phyloP scores from a whole-genome alignment of 2,888 invertebrate genomes.

The Synergus japonicus region DNA sequence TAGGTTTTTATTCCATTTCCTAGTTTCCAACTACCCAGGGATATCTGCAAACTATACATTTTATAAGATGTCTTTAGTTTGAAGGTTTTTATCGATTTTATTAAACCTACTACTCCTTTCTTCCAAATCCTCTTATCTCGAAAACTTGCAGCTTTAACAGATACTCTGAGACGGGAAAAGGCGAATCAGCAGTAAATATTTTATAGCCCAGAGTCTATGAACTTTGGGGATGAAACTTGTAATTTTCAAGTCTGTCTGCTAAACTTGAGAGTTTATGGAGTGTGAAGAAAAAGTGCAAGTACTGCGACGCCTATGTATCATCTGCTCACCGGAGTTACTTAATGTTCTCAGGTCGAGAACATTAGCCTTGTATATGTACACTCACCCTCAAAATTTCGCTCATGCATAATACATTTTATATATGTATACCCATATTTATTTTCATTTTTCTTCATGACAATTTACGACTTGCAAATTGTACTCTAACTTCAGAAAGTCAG shows the following conservation, averaged over 20 bases:
- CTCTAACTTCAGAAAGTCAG: not conserved
- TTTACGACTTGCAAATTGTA: not conserved
- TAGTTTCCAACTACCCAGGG: too few species aligned
- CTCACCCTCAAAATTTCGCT: slow-evolving; percentile 21
- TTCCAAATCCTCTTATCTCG: slow-evolving; percentile 22
- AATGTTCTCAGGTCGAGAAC: slow-evolving; percentile 9
- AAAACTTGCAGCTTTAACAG: not conserved
- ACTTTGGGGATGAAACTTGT: slow-evolving; percentile 10
- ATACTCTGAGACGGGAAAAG: not conserved
- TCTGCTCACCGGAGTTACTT: slow-evolving; percentile 29
- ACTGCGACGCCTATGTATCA: slow-evolving; percentile 25
- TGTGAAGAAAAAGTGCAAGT: slow-evolving; percentile 31
- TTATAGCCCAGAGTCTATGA: not conserved
- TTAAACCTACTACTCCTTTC: not conserved
- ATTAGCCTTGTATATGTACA: slow-evolving; percentile 35
- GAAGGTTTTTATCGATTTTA: not conserved
- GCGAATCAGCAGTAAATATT: slow-evolving; percentile 36
- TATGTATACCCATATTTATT: not conserved
- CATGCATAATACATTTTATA: not conserved
- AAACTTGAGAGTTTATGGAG: slow-evolving; percentile 23
- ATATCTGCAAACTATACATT: not conserved
- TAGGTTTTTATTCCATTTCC: too few species aligned
- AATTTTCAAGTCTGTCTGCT: slow-evolving; percentile 10
- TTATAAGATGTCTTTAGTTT: not conserved
- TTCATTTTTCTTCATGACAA: not conserved